A percentile compares a stretch with the other conserved stretches of the same genome.
Conservation (phyloP, 1,140 invertebrate genomes). For the Bemisia tabaci region DNA sequence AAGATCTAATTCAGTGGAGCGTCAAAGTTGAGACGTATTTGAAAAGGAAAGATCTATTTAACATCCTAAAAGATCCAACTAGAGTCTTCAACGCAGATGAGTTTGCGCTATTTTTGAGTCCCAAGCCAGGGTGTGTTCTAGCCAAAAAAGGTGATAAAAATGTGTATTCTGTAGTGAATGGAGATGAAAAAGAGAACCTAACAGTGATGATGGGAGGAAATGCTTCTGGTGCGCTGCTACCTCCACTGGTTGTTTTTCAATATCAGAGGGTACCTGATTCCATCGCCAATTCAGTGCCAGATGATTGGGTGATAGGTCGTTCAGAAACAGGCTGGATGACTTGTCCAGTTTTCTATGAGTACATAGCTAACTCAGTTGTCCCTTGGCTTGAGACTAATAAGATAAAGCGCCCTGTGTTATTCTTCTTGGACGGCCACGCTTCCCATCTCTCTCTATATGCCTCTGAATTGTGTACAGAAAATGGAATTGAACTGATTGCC, state of each 20-base stretch:
- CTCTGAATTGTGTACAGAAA: slow-evolving; percentile 28
- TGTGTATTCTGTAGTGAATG: slow-evolving; percentile 22
- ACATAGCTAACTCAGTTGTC: slow-evolving; percentile 29
- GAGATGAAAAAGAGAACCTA: slow-evolving; percentile 29
- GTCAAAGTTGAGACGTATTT: slow-evolving; percentile 23
- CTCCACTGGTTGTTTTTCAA: slow-evolving; percentile 27
- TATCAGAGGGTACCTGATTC: slow-evolving; percentile 25
- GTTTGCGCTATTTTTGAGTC: slow-evolving; percentile 26
- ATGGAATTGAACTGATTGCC: slow-evolving; percentile 24
- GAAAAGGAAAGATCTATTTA: slow-evolving; percentile 15
- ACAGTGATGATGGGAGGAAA: slow-evolving; percentile 28
- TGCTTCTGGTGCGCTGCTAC: slow-evolving; percentile 27
- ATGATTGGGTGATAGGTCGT: slow-evolving; percentile 26
- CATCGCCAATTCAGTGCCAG: slow-evolving; percentile 23
- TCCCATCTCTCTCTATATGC: not conserved
- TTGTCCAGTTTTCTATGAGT: slow-evolving; percentile 30
- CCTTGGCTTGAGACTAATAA: slow-evolving; percentile 28
- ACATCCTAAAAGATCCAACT: slow-evolving; percentile 15
- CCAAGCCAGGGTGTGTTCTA: slow-evolving; percentile 25
- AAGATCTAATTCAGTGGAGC: slow-evolving; percentile 26
- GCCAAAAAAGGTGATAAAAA: slow-evolving; percentile 23
- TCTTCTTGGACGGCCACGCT: slow-evolving; percentile 30
- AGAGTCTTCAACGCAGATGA: slow-evolving; percentile 26
- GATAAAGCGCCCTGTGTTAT: slow-evolving; percentile 26
- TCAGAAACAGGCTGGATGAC: slow-evolving; percentile 32